A percentile compares a stretch with the other conserved stretches of the same genome.
Evolutionary conservation across 2,113 vertebrate genomes (phyloP).

Genomic region (Neopipo cinnamomea): DNA sequence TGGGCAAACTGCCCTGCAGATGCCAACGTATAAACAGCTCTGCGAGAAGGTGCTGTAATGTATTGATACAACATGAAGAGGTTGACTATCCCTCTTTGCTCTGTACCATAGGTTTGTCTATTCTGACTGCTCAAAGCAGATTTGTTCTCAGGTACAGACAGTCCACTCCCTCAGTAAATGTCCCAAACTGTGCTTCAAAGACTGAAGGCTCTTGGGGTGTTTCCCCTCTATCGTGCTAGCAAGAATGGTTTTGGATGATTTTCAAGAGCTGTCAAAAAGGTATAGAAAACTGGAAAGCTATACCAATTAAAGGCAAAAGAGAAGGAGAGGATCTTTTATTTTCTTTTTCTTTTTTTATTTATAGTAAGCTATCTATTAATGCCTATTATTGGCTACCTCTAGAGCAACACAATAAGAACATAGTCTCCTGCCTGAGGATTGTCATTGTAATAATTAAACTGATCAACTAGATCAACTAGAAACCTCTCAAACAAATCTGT

Average conservation of each 20-base stretch:
- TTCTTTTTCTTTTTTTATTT: not conserved
- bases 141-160: not conserved
- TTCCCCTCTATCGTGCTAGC: not conserved
- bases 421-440: not conserved
- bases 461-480: not conserved
- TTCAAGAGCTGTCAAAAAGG: not conserved
- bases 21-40: not conserved
- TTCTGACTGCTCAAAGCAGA: not conserved
- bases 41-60: not conserved
- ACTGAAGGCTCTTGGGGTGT: not conserved
- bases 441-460: not conserved
- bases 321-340: not conserved
- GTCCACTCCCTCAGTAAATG: not conserved
- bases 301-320: not conserved
- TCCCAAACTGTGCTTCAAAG: not conserved
- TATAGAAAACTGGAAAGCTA: not conserved
- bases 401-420: not conserved
- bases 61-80: rapidly evolving
- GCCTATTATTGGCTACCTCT: not conserved
- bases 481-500: not conserved
- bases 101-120: not conserved
- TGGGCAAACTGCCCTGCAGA: not conserved
- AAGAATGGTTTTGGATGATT: not conserved
- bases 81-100: not conserved
- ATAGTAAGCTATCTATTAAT: not conserved